Conservation (phyloP, 2,888 invertebrate species). For the Lasioglossum vierecki region DNA sequence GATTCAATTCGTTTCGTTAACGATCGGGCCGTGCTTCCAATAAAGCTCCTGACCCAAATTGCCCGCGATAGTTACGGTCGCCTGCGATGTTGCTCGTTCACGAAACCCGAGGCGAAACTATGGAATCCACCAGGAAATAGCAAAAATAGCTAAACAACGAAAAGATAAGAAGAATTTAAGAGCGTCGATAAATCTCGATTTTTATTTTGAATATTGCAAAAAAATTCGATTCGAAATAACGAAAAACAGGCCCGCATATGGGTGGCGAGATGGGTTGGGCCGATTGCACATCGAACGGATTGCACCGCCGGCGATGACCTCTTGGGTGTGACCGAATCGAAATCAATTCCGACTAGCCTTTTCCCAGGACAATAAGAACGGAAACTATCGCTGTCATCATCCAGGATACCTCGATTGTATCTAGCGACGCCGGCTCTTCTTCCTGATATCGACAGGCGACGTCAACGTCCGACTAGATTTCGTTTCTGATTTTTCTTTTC, state of each 20-base stretch:
- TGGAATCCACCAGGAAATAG: not conserved
- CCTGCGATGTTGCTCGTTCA: not conserved
- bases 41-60: conserved; percentile 79
- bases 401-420: not conserved
- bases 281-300: conserved; percentile 65
- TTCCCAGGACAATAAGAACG: conserved; percentile 18
- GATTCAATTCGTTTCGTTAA: conserved; percentile 69
- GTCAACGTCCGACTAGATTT: conserved; percentile 30
- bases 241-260: not conserved
- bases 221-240: not conserved
- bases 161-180: no score
- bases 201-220: no score
- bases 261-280: conserved; percentile 64
- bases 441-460: conserved; percentile 42
- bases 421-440: conserved; percentile 27
- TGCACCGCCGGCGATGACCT: conserved; percentile 63
- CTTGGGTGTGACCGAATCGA: conserved; percentile 71
- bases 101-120: not conserved
- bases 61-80: conserved; percentile 61
- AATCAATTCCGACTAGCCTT: conserved; percentile 63
- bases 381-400: conserved; percentile 20
- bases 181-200: no score
- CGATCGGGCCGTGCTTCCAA: conserved; percentile 67
- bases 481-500: conserved; percentile 27
- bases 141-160: no score